Conservation (phyloP, 1,140 invertebrate genomes). For the Trichonephila clavipes region DNA sequence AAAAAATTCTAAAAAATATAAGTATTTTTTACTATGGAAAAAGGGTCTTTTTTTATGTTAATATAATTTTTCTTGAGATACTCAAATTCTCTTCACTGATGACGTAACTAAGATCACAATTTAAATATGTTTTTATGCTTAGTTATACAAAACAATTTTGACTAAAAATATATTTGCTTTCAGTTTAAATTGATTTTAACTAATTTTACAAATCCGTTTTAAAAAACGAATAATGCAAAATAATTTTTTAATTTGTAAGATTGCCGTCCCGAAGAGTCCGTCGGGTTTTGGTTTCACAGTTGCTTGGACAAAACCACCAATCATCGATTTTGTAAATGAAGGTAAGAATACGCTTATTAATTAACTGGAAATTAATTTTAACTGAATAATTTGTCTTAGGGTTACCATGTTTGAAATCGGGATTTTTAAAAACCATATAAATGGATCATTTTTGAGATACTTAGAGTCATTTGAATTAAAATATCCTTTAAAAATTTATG, state of each 20-base stretch:
- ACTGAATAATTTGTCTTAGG: too few relatives aligned
- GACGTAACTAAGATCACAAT: not conserved
- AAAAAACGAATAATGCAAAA: not conserved
- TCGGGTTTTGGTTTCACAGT: conserved; percentile 72
- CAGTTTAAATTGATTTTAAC: not conserved
- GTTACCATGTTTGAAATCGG: too few relatives aligned
- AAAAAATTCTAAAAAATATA: too few relatives aligned
- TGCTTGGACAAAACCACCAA: conserved; percentile 70
- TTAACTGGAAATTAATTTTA: too few relatives aligned
- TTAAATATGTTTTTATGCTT: not conserved
- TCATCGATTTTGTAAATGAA: conserved; percentile 65
- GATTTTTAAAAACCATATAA: too few relatives aligned
- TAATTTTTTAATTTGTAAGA: conserved; percentile 30
- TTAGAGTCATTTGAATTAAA: too few relatives aligned
- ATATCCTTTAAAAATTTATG: too few relatives aligned
- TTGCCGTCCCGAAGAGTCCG: conserved; percentile 50
- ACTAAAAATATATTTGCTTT: not conserved
- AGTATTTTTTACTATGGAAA: too few relatives aligned
- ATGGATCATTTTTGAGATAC: too few relatives aligned
- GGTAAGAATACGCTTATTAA: not conserved
- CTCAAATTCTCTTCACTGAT: too few relatives aligned
- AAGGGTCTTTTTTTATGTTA: too few relatives aligned
- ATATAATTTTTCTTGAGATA: too few relatives aligned
- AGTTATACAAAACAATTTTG: not conserved
- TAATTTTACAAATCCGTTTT: not conserved